These are phyloP conservation scores for Bembecia ichneumoniformis DNA, from an alignment of 2,888 invertebrate species.

Conservation along the genomic window DNA sequence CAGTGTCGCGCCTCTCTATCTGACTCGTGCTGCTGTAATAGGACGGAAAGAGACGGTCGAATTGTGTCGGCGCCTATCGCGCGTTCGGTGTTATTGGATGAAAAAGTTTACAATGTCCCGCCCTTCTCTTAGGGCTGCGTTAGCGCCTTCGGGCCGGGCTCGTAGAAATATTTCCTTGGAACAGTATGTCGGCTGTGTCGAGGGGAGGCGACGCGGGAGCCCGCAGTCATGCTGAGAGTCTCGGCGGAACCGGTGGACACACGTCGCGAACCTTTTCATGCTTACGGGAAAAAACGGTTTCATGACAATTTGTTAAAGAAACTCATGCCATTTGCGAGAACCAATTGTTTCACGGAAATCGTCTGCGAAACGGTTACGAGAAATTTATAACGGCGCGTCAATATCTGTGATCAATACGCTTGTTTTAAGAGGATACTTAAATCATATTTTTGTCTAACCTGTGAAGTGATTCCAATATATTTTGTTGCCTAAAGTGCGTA, in stretches of 20 bases:
- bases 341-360: constrained; percentile 20
- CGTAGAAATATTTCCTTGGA: constrained; percentile 56
- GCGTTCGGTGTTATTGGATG: constrained; percentile 47
- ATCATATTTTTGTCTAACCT: constrained; percentile 29
- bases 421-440: constrained; percentile 52
- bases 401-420: constrained; percentile 50
- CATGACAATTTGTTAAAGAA: constrained; percentile 51
- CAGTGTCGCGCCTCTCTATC: constrained; percentile 25
- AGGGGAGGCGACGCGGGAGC: constrained; percentile 70
- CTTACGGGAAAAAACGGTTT: constrained; percentile 53
- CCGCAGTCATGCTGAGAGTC: constrained; percentile 70
- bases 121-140: constrained; percentile 58
- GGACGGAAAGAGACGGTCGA: constrained; percentile 2
- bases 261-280: constrained; percentile 60
- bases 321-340: constrained; percentile 37
- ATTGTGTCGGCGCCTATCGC: constrained; percentile 1
- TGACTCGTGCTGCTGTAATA: neutral
- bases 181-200: constrained; percentile 61
- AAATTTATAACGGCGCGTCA: constrained; percentile 57
- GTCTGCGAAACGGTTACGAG: constrained; percentile 30
- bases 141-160: constrained; percentile 40
- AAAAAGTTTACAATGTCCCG: constrained; percentile 56
- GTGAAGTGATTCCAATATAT: constrained; percentile 55
- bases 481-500: constrained; percentile 7
- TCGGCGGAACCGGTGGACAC: constrained; percentile 66